phyloP scores from a whole-genome alignment of 2,797 vertebrate species.

The Urocyon cinereoargenteus region DNA sequence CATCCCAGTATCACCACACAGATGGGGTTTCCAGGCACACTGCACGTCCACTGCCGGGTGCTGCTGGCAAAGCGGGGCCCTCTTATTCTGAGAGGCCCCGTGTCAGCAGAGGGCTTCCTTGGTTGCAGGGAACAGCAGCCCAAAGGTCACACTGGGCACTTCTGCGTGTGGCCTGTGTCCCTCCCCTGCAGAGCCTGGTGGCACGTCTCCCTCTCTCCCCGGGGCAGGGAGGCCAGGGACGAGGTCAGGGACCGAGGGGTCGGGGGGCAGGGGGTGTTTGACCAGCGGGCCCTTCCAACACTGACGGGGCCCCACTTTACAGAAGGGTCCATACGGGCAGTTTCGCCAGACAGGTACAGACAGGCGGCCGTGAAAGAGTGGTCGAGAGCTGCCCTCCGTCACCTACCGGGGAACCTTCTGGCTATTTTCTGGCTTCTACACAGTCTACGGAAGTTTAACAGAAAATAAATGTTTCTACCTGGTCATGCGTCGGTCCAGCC shows the following conservation, averaged over 20 bases:
- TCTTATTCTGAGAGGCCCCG: too few relatives aligned
- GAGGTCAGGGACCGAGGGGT: too few relatives aligned
- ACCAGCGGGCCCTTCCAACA: not conserved
- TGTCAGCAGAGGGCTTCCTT: not conserved
- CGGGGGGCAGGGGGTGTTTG: too few relatives aligned
- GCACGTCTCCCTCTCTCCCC: not conserved
- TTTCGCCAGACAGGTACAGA: not conserved
- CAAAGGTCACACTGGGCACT: not conserved
- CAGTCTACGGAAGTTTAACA: not conserved
- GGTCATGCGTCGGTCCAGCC: too few relatives aligned
- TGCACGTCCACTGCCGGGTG: not conserved
- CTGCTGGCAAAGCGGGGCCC: too few relatives aligned
- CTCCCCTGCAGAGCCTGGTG: not conserved
- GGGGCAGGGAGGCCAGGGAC: not conserved
- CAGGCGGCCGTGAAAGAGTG: not conserved
- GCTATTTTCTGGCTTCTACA: not conserved
- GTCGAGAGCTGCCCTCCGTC: not conserved
- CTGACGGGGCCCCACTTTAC: not conserved
- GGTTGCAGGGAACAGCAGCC: not conserved
- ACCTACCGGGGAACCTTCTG: not conserved
- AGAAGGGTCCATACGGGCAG: not conserved
- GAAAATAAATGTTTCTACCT: not conserved
- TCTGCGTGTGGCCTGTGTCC: not conserved
- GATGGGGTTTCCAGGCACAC: not conserved
- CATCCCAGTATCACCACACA: not conserved